Percentiles rank a stretch among this genome's conserved stretches.
Conservation (phyloP, 2,113 vertebrate genomes). For the Vimba vimba region DNA sequence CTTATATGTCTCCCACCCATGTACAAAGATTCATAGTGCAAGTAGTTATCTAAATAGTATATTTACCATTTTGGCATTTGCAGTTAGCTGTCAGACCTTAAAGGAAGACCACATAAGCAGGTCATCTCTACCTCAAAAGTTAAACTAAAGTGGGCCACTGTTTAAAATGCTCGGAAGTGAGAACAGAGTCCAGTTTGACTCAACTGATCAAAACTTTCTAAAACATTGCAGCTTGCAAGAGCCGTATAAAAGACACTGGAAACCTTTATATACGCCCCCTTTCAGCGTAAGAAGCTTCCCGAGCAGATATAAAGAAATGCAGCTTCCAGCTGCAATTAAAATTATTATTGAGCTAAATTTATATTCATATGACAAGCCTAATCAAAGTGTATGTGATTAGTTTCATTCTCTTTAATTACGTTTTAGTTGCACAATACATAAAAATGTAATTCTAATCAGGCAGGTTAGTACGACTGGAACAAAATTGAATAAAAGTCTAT, state of each 20-base stretch:
- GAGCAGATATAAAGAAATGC: neutral
- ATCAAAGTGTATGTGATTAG: neutral
- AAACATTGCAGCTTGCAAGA: neutral
- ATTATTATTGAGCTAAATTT: neutral
- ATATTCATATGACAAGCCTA: neutral
- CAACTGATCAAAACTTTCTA: constrained; percentile 6
- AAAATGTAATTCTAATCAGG: too few relatives aligned
- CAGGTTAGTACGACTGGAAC: neutral
- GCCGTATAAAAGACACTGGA: neutral
- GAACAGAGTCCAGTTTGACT: constrained; percentile 6
- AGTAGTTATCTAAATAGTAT: neutral
- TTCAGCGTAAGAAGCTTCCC: neutral
- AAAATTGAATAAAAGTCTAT: constrained; percentile 8
- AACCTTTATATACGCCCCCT: neutral
- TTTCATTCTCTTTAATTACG: neutral
- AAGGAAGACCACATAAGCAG: constrained; percentile 6
- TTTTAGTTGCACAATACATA: neutral
- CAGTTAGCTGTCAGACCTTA: neutral
- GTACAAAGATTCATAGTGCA: neutral
- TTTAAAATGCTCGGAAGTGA: constrained; percentile 19
- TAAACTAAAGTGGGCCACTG: constrained; percentile 17
- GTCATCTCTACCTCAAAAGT: constrained; percentile 16
- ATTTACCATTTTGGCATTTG: neutral
- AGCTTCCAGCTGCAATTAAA: neutral
- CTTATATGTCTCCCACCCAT: too few relatives aligned